Conservation (phyloP, 2,113 vertebrate genomes). For the Caretta caretta region DNA sequence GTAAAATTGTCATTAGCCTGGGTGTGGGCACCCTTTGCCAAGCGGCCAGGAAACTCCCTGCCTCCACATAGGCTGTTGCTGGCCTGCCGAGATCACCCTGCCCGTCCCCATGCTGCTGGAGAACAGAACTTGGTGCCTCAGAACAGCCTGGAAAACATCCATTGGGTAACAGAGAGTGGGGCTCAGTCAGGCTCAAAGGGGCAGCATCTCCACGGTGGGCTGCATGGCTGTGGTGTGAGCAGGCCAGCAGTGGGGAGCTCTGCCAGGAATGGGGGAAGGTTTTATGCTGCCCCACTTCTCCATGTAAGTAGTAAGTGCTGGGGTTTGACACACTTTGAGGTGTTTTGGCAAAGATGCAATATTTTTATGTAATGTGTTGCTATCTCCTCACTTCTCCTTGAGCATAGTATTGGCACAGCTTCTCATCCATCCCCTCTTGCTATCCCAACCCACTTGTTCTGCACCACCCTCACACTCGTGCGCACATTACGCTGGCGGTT, state of each 20-base stretch:
- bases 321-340: constrained; percentile 65
- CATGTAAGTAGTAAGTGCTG: constrained; percentile 2
- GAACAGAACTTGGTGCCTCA: neutral
- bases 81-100: constrained; percentile 46
- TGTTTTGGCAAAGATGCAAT: constrained; percentile 80
- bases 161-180: neutral
- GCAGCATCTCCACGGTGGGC: neutral
- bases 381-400: constrained; percentile 60
- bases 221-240: constrained; percentile 6
- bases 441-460: neutral
- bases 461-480: neutral
- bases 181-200: constrained; percentile 19
- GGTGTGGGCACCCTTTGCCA: constrained; percentile 36
- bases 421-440: constrained; percentile 13
- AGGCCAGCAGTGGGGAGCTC: constrained; percentile 42
- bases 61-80: neutral
- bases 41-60: constrained; percentile 21
- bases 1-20: constrained; percentile 68
- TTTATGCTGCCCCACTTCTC: neutral
- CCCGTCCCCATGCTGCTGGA: constrained; percentile 7
- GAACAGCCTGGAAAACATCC: neutral
- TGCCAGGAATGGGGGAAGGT: constrained; percentile 27
- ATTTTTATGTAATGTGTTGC: constrained; percentile 78
- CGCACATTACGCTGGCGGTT: constrained; percentile 3
- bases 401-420: constrained; percentile 57